Conservation (phyloP, 1,140 invertebrate species). For the Scaptomyza graminum region DNA sequence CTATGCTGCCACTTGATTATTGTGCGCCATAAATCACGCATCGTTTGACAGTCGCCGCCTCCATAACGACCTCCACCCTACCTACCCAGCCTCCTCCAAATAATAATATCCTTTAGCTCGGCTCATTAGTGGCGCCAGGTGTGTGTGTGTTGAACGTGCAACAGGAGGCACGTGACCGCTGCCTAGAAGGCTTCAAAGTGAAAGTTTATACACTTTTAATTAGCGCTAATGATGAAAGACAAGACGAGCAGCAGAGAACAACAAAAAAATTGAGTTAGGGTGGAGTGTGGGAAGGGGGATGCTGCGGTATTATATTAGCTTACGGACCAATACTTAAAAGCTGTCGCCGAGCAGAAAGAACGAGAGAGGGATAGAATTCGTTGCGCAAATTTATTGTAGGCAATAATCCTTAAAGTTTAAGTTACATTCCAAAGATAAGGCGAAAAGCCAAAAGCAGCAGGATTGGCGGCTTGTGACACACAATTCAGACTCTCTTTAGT, state of each 20-base stretch:
- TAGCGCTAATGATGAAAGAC: slow-evolving; percentile 77
- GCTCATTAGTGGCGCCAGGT: slow-evolving; percentile 62
- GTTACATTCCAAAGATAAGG: slow-evolving; percentile 81
- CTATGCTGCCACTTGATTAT: slow-evolving; percentile 64
- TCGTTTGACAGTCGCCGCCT: slow-evolving; percentile 45
- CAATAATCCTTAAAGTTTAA: slow-evolving; percentile 83
- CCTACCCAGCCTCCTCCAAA: too few relatives aligned
- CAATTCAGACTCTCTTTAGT: slow-evolving; percentile 12
- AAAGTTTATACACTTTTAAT: slow-evolving; percentile 82
- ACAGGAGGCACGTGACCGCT: slow-evolving; percentile 54
- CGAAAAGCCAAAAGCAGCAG: background rate
- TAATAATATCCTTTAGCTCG: slow-evolving; percentile 5
- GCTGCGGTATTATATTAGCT: slow-evolving; percentile 50
- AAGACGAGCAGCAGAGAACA: slow-evolving; percentile 12
- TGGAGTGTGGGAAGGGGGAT: background rate
- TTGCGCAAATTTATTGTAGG: slow-evolving; percentile 79
- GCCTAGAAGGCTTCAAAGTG: slow-evolving; percentile 52
- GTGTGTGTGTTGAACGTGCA: slow-evolving; percentile 24
- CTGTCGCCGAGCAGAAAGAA: background rate
- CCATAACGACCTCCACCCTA: too few relatives aligned
- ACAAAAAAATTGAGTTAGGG: background rate
- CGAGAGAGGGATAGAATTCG: background rate
- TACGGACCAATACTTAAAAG: slow-evolving; percentile 65
- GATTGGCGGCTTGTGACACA: slow-evolving; percentile 43
- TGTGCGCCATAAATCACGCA: slow-evolving; percentile 71